phyloP scores from a whole-genome alignment of 2,888 invertebrate genomes.

The Xanthia icteritia region DNA sequence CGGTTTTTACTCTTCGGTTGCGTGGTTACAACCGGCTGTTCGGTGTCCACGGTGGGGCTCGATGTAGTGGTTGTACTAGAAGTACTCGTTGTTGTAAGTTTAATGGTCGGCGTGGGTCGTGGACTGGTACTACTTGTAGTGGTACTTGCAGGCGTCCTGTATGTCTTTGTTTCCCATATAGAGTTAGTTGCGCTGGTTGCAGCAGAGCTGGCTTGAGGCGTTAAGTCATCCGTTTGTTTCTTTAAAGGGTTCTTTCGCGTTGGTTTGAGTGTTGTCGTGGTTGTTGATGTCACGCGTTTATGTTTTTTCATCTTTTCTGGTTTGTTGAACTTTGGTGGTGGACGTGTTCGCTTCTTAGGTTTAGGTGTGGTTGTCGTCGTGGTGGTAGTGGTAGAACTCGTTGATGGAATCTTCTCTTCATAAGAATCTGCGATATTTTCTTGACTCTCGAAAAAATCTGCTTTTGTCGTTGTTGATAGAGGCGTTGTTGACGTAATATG shows the following conservation, averaged over 20 bases:
- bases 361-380: conserved; percentile 73
- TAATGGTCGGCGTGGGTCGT: conserved; percentile 56
- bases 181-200: conserved; percentile 72
- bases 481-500: conserved; percentile 66
- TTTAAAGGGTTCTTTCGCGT: conserved; percentile 69
- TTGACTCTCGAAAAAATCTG: background rate
- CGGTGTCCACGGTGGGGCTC: conserved; percentile 57
- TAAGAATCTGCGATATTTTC: conserved; percentile 46
- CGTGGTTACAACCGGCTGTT: conserved; percentile 64
- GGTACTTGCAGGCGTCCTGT: conserved; percentile 68
- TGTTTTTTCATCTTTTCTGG: conserved; percentile 83
- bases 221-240: conserved; percentile 79
- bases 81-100: conserved; percentile 35
- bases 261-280: conserved; percentile 75
- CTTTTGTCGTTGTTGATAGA: conserved; percentile 50
- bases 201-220: conserved; percentile 82
- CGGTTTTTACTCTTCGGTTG: conserved; percentile 81
- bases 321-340: conserved; percentile 82
- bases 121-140: conserved; percentile 64
- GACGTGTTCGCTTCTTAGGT: conserved; percentile 83
- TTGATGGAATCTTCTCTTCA: conserved; percentile 17
- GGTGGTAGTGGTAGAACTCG: conserved; percentile 66
- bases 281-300: conserved; percentile 81
- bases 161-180: conserved; percentile 55
- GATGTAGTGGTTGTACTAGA: conserved; percentile 47